phyloP scores from a whole-genome alignment of 2,113 vertebrate species.

The Lasiurus cinereus region DNA sequence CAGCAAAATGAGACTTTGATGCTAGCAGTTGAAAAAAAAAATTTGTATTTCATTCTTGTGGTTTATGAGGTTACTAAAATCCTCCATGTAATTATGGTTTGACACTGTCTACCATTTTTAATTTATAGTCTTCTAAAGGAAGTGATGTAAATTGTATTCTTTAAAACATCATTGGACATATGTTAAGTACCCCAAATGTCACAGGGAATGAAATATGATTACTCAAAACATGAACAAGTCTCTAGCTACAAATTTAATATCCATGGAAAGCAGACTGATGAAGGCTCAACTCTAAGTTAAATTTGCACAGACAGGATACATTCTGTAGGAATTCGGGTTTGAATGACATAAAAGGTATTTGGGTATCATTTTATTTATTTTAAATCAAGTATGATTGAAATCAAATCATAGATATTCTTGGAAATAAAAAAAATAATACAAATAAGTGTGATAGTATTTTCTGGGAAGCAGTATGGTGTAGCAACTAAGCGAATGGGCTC shows the following conservation, averaged over 20 bases:
- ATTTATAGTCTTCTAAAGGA: conserved; percentile 75
- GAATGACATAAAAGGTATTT: neutral
- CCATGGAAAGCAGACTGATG: neutral
- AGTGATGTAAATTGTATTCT: conserved; percentile 64
- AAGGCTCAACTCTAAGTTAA: neutral
- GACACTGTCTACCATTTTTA: conserved; percentile 71
- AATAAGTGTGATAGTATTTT: neutral
- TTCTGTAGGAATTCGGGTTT: neutral
- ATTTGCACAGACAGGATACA: neutral
- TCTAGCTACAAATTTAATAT: conserved; percentile 40
- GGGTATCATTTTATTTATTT: conserved; percentile 17
- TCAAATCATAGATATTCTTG: neutral
- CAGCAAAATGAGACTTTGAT: conserved; percentile 75
- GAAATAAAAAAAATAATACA: conserved; percentile 29
- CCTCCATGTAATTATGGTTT: conserved; percentile 59
- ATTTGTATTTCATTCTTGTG: conserved; percentile 66
- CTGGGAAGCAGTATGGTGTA: neutral
- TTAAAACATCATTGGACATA: conserved; percentile 62
- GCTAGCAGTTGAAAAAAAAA: conserved; percentile 42
- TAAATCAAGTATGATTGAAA: conserved; percentile 31
- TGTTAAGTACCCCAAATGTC: conserved; percentile 50
- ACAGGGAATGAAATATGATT: conserved; percentile 25
- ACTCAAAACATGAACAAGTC: conserved; percentile 35
- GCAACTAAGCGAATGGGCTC: neutral
- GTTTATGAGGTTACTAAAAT: conserved; percentile 71